Evolutionary conservation across 2,888 invertebrate species (phyloP), one percentile per base, ranked within the genome.

Genomic region (Lasioglossum morio): DNA sequence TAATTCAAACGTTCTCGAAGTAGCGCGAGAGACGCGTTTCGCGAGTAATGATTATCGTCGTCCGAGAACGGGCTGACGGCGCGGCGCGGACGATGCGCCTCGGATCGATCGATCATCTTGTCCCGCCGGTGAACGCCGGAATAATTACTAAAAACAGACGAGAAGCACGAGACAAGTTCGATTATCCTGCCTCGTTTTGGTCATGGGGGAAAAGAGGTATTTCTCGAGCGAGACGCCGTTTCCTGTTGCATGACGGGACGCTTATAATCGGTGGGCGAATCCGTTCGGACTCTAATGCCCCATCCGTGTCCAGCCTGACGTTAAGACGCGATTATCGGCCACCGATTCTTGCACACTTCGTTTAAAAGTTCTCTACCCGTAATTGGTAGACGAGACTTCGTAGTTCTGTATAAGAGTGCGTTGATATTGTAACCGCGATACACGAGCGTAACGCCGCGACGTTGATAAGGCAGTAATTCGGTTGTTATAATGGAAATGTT

Each of bases 61-160:
- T 66, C 72, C 85, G 72, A 77, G 76, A 57, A 57, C n/a, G 78
- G 74, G 77, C 81, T 83, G 81, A 83, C 73, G 76, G 40, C 79
- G 75, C 63, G 85, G 63, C 79, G 75, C 63, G 85, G 63, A 57
- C 82, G 85, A 78, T 72, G 75, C 72, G 77, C 57, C 57, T 27
- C 79, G 77, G 53, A 84, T 82, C 86, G 84, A 86, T 84, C 76
- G 83, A 88, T 88, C 88, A 88, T 88, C 81, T 82, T 77, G 82
- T 78, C 85, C 72, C 73, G 80, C 82, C 87, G 34, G 79, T 46
- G 77, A 80, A 66, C 82, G 46, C 46, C 37, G 48, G 77, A 72
- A 81, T 86, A 85, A 86, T 88, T 86, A 82, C 70, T 77, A 70
- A 86, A 82, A 82, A 80, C 73, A 80, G 79, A 86, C 74, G 63